Base-by-base conservation (phyloP, 2,888 invertebrate species). In the Drosophila paucipuncta region DNA sequence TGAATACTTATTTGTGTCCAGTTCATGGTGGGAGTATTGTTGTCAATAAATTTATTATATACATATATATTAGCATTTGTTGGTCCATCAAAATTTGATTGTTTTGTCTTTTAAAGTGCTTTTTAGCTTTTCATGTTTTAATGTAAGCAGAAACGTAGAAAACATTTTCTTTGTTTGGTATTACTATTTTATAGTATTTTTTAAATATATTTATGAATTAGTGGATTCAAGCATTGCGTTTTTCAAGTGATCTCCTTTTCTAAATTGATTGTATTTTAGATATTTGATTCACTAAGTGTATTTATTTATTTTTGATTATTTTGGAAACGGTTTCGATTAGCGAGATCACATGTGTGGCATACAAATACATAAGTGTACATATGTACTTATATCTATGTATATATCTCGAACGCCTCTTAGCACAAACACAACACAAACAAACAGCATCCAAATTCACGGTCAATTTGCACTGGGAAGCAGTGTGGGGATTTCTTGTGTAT, bases 381-480 rank as follows among this genome's bases (percentile, higher is more conserved):
- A 28, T 68, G n/a, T 16, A 35, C 6, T 11, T 43, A n/a, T 41
- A 50, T 50, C 49, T 68, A 53, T 37, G 13, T n/a, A 39, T 39
- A 16, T 57, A 41, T 57, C 13, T 49, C 18, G 11, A 54, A 43
- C 33, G 50, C 58, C 68, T 71, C 71, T 78, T 69, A 50, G 25
- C 47, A 47, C 25, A 47, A 39, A 43, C 57, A 77, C 59, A 73
- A 76, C 55, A 55, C 55, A 39, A 39, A 55, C 57, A 39, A 65
- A 66, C 58, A 64, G 60, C 66, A 76, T 39, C 39, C 55, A 68
- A 59, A 76, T 85, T 85, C 85, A 84, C 76, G 85, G 89, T 82
- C 89, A 89, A 89, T 85, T 86, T 82, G 82, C 82, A 72, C 54
- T 69, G 64, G 54, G 69, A 30, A 66, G 57, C 65, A 25, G 47